phyloP scores from a whole-genome alignment of 2,797 vertebrate species.

The Apogon talboti region DNA sequence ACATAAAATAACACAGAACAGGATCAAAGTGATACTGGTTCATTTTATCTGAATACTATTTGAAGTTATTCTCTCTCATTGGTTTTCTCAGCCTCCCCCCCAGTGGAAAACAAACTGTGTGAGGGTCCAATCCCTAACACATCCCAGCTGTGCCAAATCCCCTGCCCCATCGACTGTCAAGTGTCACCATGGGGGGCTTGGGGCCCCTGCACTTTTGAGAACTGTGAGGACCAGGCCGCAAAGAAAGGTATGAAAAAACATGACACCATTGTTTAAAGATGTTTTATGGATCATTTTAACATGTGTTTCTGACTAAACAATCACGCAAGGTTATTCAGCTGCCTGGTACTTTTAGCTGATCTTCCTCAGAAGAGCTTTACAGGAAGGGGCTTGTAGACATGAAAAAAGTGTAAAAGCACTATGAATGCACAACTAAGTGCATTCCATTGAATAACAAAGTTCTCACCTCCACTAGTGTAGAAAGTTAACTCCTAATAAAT shows the following conservation, averaged over 20 bases:
- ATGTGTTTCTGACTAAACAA: too few species aligned
- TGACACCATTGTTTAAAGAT: neutral
- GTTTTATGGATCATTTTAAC: neutral
- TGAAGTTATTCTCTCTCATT: neutral
- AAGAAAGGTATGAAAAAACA: slow-evolving; percentile 89
- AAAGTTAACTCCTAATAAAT: too few species aligned
- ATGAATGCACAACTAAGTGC: too few species aligned
- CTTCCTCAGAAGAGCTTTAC: too few species aligned
- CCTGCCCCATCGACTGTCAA: slow-evolving; percentile 93
- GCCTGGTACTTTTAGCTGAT: too few species aligned
- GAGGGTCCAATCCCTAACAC: slow-evolving; percentile 86
- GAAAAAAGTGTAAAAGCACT: too few species aligned
- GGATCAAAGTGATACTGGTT: slow-evolving; percentile 37
- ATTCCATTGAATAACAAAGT: too few species aligned
- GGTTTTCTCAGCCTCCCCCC: slow-evolving; percentile 86
- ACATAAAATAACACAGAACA: slow-evolving; percentile 13
- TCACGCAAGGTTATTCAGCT: too few species aligned
- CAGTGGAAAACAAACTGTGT: slow-evolving; percentile 89
- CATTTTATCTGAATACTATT: slow-evolving; percentile 23
- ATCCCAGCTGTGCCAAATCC: slow-evolving; percentile 92
- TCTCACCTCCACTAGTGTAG: too few species aligned
- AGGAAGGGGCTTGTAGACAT: too few species aligned
- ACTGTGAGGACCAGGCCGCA: slow-evolving; percentile 90
- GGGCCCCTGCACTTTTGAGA: slow-evolving; percentile 96
- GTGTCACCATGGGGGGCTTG: slow-evolving; percentile 95